Percentiles rank a stretch among this genome's conserved stretches.
Conservation (phyloP, 1,140 invertebrate species). For the Caerostris darwini region DNA sequence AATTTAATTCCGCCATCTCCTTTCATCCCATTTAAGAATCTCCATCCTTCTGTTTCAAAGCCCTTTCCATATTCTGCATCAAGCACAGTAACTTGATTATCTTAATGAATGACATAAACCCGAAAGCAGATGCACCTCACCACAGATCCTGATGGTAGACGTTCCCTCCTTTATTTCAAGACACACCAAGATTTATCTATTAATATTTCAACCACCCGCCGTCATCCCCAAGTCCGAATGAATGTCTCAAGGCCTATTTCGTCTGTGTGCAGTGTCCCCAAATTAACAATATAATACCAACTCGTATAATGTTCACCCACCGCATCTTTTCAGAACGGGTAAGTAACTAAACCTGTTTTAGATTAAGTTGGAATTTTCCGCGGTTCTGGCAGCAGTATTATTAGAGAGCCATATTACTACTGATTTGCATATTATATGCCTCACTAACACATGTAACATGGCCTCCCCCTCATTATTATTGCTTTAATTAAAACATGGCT, state of each 20-base stretch:
- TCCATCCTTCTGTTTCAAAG: background rate
- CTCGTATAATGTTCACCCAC: conserved; percentile 5
- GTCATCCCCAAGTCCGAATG: background rate
- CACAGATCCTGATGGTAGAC: background rate
- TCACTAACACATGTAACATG: conserved; percentile 40
- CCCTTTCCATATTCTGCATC: background rate
- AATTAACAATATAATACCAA: conserved; percentile 63
- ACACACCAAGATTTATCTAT: conserved; percentile 2
- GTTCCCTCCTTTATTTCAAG: conserved; percentile 2
- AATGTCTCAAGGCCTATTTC: conserved; percentile 33
- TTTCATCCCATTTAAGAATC: background rate
- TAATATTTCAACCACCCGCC: conserved; percentile 5
- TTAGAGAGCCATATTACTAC: conserved; percentile 63
- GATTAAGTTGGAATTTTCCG: conserved; percentile 49
- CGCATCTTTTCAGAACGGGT: conserved; percentile 14
- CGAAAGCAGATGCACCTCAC: background rate
- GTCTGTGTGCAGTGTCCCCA: background rate
- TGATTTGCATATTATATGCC: conserved; percentile 67
- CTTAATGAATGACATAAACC: conserved; percentile 10
- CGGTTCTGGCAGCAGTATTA: background rate
- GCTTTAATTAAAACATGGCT: conserved; percentile 61
- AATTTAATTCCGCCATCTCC: background rate
- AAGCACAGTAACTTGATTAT: background rate
- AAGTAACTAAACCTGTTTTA: conserved; percentile 21
- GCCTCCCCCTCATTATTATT: conserved; percentile 48